Percentiles rank a stretch among this genome's conserved stretches.
Conservation (phyloP, 2,113 vertebrate genomes). For the Phasianus colchicus region DNA sequence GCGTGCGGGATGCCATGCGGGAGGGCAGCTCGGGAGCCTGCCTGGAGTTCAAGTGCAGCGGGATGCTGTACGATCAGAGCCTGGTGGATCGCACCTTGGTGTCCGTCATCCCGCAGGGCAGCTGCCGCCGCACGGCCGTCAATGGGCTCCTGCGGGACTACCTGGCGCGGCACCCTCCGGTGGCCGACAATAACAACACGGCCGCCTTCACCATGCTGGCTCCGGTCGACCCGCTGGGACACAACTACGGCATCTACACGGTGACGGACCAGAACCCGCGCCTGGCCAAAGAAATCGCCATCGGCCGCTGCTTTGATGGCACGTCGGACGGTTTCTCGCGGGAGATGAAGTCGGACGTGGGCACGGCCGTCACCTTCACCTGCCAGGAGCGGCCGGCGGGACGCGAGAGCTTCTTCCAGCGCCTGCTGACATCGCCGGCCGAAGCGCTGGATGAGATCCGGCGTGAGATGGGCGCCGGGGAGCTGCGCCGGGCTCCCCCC, state of each 20-base stretch:
- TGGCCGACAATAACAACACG: conserved; percentile 79
- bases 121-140: conserved; percentile 82
- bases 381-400: conserved; percentile 87
- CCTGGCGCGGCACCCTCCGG: conserved; percentile 88
- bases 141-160: conserved; percentile 91
- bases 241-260: conserved; percentile 98
- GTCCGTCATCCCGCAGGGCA: conserved; percentile 88
- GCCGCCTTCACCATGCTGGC: conserved; percentile 90
- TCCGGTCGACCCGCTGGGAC: conserved; percentile 93
- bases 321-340: conserved; percentile 95
- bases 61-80: conserved; percentile 95
- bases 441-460: conserved; percentile 88
- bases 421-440: conserved; percentile 86
- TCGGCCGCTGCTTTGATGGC: conserved; percentile 96
- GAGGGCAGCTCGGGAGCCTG: conserved; percentile 86
- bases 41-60: conserved; percentile 95
- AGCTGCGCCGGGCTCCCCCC: conserved; percentile 74
- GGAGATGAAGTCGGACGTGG: conserved; percentile 89
- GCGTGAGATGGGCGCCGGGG: conserved; percentile 84
- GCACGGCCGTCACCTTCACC: conserved; percentile 89
- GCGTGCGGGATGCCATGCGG: conserved; percentile 84
- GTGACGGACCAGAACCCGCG: conserved; percentile 96
- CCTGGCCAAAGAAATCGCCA: conserved; percentile 95
- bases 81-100: conserved; percentile 89
- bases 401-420: conserved; percentile 90